Conservation (phyloP, 2,797 vertebrate genomes). For the Heliangelus exortis region DNA sequence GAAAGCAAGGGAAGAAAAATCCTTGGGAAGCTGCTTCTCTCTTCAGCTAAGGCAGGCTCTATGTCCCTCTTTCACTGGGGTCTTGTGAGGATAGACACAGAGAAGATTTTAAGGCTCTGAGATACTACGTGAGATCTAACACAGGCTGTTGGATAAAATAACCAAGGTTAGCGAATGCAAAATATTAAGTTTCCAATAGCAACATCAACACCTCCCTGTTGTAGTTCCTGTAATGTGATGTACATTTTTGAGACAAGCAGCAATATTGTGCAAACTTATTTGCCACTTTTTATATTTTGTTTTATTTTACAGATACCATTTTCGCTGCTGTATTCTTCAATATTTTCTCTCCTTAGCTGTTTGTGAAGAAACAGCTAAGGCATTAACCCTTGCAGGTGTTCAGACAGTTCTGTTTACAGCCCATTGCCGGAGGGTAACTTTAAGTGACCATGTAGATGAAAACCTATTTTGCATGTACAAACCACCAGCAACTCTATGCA, state of each 20-base stretch:
- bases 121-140: neutral
- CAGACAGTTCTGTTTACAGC: neutral
- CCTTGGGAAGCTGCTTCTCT: neutral
- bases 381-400: neutral
- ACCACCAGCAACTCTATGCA: neutral
- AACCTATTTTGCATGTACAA: neutral
- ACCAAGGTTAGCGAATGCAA: neutral
- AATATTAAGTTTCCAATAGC: constrained; percentile 35
- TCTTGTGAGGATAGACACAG: constrained; percentile 9
- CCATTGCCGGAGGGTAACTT: neutral
- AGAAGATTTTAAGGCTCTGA: neutral
- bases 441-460: neutral
- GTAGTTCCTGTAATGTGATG: neutral
- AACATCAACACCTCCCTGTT: neutral
- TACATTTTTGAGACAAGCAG: neutral
- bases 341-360: neutral
- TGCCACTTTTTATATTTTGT: neutral
- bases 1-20: constrained; percentile 1
- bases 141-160: neutral
- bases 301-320: neutral
- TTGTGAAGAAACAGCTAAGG: neutral
- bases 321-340: neutral
- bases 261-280: neutral
- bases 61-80: neutral
- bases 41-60: neutral